phyloP scores from a whole-genome alignment of 2,113 vertebrate genomes.

The Speoplatyrhinus poulsoni region DNA sequence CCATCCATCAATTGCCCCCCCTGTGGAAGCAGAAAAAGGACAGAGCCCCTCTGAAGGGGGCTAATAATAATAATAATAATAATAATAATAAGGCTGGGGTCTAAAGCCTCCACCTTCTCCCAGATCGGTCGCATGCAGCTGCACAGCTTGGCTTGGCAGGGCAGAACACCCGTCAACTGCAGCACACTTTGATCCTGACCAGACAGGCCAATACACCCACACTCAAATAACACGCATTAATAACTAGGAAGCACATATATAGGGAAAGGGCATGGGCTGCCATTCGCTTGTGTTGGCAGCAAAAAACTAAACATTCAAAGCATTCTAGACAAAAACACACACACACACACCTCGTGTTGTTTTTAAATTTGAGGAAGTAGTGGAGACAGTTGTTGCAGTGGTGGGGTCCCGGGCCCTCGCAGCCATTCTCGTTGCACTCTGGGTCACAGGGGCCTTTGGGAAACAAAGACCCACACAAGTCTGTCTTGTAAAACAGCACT shows the following conservation, averaged over 20 bases:
- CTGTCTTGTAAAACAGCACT: neutral
- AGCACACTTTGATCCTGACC: conserved; percentile 61
- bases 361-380: conserved; percentile 98
- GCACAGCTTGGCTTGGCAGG: conserved; percentile 57
- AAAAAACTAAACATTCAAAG: neutral
- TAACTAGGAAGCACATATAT: neutral
- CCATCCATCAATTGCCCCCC: conserved; percentile 56
- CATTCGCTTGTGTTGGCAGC: neutral
- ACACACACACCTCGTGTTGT: conserved; percentile 86
- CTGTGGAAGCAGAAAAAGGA: conserved; percentile 61
- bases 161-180: conserved; percentile 59
- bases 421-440: conserved; percentile 93
- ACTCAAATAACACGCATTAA: conserved; percentile 7
- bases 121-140: conserved; percentile 37
- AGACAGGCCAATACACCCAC: conserved; percentile 19
- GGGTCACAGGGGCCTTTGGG: conserved; percentile 88
- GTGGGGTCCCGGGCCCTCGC: conserved; percentile 94
- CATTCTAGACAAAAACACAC: neutral
- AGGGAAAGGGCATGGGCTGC: neutral
- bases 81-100: conserved; percentile 43
- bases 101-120: conserved; percentile 39
- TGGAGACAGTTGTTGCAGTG: conserved; percentile 96
- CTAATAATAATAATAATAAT: conserved; percentile 38
- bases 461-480: conserved; percentile 5
- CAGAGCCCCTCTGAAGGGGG: conserved; percentile 57